Base-by-base conservation (phyloP, 2,888 invertebrate genomes). In the Agapostemon virescens region DNA sequence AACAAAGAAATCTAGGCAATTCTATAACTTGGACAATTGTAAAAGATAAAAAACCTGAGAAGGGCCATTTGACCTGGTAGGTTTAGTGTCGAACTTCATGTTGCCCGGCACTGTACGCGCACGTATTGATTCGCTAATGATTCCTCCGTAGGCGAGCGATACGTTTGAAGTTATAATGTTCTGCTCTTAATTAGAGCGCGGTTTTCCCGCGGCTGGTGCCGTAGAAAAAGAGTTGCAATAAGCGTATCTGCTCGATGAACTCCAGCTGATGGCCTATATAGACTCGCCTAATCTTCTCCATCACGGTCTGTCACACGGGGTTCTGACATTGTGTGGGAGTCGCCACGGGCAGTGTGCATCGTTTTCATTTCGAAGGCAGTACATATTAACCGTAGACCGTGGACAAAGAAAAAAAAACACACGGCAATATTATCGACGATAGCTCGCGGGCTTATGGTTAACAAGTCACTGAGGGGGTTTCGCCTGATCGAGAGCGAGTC, bases 401-500 rank as follows among this genome's bases (percentile, higher is more conserved):
- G 69, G 42, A n/a, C n/a, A n/a, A n/a, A n/a, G 61, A 71, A 82
- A 72, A 75, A 71, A 81, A 70, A 77, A 71, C n/a, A n/a, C n/a
- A n/a, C 73, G 73, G 77, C 71, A 69, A 63, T 40, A 77, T 78
- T 85, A 85, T 85, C 83, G 64, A 69, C 33, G 80, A 81, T 78
- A 73, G 77, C 81, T 83, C 73, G 67, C 83, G 52, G 75, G 67
- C 77, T 71, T 52, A 63, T 72, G 81, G 81, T 86, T 83, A 85
- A 85, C 86, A 77, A 84, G 86, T 85, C 83, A 78, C 77, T 78
- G 83, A 77, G 83, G 11, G 17, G 55, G 15, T 55, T 17, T 55
- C 55, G 55, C 15, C 6, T 6, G 55, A 23, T 23, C n/a, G 9
- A 13, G 40, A 40, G 9, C 13, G 81, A 84, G 79, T 81, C 77